Base-by-base conservation (phyloP, 92 coral and sea anemone species). In the Porites evermanni region DNA sequence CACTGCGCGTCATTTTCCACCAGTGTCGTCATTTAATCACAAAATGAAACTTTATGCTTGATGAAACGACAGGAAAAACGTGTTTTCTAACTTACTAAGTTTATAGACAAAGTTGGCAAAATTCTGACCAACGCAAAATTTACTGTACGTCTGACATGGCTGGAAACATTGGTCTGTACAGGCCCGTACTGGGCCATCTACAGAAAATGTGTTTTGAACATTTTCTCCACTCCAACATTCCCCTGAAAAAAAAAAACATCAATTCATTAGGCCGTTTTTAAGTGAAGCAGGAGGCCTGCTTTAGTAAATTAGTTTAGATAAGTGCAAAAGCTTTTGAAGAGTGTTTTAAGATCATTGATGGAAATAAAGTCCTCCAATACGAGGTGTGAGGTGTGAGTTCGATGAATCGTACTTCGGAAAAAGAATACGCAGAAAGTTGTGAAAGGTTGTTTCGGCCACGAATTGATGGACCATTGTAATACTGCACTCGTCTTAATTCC, bases 161-260 rank as follows among this genome's bases (percentile, higher is more conserved):
- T 91, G 77, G 78, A 64, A 85, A 64, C 94, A 89, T 24, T 85
- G 85, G 78, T 89, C 94, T 14, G 85, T 65, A 52, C 96, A 93
- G 20, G 32, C 64, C 64, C 64, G n/a, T 6, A 54, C 53, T 12
- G 82, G 76, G 17, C 91, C 91, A 66, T 87, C 89, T 20, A 53
- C 78, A 50, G 50, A 59, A 81, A 78, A 93, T 10, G 74, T 17
- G 8, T 53, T 44, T 12, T 91, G 84, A 18, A 66, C 59, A 24
- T 83, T 32, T 5, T 29, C 63, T 2, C 93, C 97, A 16, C 91
- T 85, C 97, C 97, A 91, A 59, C 97, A 94, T 58, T 94, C 97
- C 0, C 95, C 97, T 94, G 77, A 38, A 72, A 69, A 21, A 44
- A 56, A 83, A 74, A 9, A 12, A 70, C 0, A 70, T 70, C 19